Base-by-base conservation (phyloP, 2,888 invertebrate species). In the Cepaea hortensis region DNA sequence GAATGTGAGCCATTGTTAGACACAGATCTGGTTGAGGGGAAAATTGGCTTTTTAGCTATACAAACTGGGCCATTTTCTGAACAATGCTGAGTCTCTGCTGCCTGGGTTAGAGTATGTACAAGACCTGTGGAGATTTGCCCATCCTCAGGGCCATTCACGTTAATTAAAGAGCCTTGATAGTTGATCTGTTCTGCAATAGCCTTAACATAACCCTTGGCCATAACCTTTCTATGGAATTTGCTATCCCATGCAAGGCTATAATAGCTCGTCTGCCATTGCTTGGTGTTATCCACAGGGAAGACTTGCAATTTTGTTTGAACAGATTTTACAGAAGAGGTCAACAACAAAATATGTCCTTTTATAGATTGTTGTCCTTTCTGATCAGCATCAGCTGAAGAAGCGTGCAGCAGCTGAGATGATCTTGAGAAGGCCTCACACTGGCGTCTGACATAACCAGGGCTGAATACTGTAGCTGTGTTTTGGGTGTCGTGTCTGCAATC, bases 121-220 rank as follows among this genome's bases (percentile, higher is more conserved):
- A 73, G 35, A 55, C 83, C 75, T n/a, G n/a, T 20, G 9, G 23
- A n/a, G 15, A 61, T 61, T 13, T n/a, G 73, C 7, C 72, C 61
- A 18, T 75, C 75, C 35, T n/a, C 13, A n/a, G 20, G n/a, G 68
- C n/a, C 18, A 48, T 18, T n/a, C 3, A 61, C n/a, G 23, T 35
- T 4, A 18, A 5, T 61, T 35, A 76, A 6, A 20, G 68, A 11
- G 20, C 35, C 48, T 13, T 73, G 73, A 3, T 85, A 79, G 86
- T 92, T 91, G 5, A 91, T 90, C 84, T 90, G 91, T 65, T 90
- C 88, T 0, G 91, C 92, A 75, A 91, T 87, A 23, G 91, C 90
- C 85, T 90, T 90, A 18, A 93, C 93, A 88, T 91, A 92, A 62
- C 93, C 93, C 65, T 88, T 89, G 13, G 89, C 88, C 90, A 90